Evolutionary conservation across 2,113 vertebrate species (phyloP).

Genomic region (Paramormyrops kingsleyae): DNA sequence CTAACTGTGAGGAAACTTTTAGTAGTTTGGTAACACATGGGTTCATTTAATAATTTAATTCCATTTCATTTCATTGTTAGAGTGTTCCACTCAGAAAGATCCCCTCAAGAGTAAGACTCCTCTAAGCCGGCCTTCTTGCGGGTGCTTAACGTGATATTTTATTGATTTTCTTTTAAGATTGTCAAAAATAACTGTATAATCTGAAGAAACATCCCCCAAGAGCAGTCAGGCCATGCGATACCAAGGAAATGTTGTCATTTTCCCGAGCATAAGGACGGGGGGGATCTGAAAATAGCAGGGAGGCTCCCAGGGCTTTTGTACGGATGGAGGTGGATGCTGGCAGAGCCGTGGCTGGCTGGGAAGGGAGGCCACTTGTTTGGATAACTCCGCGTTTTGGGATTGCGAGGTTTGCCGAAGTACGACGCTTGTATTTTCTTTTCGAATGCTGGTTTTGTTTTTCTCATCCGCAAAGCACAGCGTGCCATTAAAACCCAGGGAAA

Average conservation of each 20-base stretch:
- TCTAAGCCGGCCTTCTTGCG: not conserved
- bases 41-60: not conserved
- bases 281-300: constrained; percentile 62
- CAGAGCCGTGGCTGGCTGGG: constrained; percentile 49
- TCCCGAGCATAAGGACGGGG: constrained; percentile 49
- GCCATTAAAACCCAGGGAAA: constrained; percentile 22
- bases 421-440: constrained; percentile 50
- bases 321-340: constrained; percentile 59
- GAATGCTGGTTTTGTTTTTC: constrained; percentile 48
- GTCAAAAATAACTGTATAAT: constrained; percentile 38
- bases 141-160: not conserved
- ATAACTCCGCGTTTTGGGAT: constrained; percentile 52
- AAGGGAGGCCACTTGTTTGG: constrained; percentile 57
- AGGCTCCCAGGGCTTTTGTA: constrained; percentile 62
- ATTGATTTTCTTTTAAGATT: not conserved
- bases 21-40: not conserved
- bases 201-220: constrained; percentile 53
- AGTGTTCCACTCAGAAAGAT: not conserved
- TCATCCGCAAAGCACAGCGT: constrained; percentile 22
- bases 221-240: constrained; percentile 37
- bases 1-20: not conserved
- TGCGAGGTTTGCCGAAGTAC: constrained; percentile 56
- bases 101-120: not conserved
- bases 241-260: constrained; percentile 45
- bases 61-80: not conserved